Evolutionary conservation across 2,797 vertebrate species (phyloP), one percentile per base, ranked within the genome.

Genomic region (Gobionotothen gibberifrons): DNA sequence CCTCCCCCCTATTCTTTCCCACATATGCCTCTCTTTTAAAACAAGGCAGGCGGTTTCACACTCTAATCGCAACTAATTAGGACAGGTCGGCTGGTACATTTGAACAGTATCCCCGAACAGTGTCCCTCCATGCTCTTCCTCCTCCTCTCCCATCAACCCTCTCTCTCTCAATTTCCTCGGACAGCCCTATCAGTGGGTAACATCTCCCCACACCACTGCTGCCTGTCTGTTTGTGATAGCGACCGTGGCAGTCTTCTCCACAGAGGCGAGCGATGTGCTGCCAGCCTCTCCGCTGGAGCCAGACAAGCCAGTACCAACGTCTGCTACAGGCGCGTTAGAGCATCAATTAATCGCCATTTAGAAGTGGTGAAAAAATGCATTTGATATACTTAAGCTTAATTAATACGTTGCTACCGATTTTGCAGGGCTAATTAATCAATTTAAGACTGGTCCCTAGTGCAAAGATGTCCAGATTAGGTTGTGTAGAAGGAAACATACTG

Each of bases 291-390:
- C 36, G 64, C 63, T 59, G 26, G 79, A 87, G 86, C 85, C 88
- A 89, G 87, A 87, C 85, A 52, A 83, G 89, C 78, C 79, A 26
- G 61, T 84, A 92, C 92, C 88, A 90, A 83, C 78, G 79, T 67
- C 67, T 71, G 89, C 91, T 89, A 82, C 79, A 82, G 88, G 90
- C 83, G 15, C 69, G 49, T 49, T 82, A 74, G 81, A 83, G 74
- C 84, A 88, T 91, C 89, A 91, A 93, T 93, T 93, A 94, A 93
- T 93, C 67, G 87, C 74, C 40, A 90, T 91, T 90, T 90, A 94
- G 91, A 91, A 93, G 75, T 74, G 66, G 74, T 58, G 74, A 78
- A 89, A 85, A 87, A 90, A 90, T 82, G 0, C 74, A 84, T 92
- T 75, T 86, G 82, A 90, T 87, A 86, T 90, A 92, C 91, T 92